phyloP scores from a whole-genome alignment of 2,888 invertebrate genomes.

The Ophraella communa region DNA sequence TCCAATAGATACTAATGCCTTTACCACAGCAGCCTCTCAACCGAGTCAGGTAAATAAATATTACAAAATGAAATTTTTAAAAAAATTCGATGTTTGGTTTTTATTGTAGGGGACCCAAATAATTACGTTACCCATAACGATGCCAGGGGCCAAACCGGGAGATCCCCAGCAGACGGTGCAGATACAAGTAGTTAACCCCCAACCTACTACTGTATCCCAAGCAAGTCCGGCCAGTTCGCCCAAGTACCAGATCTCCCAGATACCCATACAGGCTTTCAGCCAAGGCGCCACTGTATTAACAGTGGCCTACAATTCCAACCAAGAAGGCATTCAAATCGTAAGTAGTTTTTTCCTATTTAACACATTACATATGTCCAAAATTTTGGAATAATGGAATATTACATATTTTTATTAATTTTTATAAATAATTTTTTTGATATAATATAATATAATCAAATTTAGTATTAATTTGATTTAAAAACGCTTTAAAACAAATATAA shows the following conservation, averaged over 20 bases:
- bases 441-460: no score
- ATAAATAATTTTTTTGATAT: no score
- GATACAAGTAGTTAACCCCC: conserved; percentile 66
- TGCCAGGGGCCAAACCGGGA: conserved; percentile 76
- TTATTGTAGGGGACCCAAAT: conserved; percentile 64
- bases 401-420: no score
- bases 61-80: not conserved
- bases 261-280: conserved; percentile 77
- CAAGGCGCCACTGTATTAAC: conserved; percentile 77
- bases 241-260: conserved; percentile 76
- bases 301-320: conserved; percentile 72
- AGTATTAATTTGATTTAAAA: no score
- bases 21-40: conserved; percentile 57
- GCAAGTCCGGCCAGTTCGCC: conserved; percentile 65
- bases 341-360: conserved; percentile 47
- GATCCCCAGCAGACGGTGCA: conserved; percentile 81
- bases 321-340: conserved; percentile 66
- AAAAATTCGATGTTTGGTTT: not conserved
- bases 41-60: conserved; percentile 32
- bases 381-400: no score
- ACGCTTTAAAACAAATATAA: no score
- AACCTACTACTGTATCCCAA: conserved; percentile 52
- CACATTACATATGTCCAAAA: no score
- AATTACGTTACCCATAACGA: conserved; percentile 79
- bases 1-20: conserved; percentile 65